Evolutionary conservation across 2,797 vertebrate genomes (phyloP).

Genomic region (Acridotheres tristis): DNA sequence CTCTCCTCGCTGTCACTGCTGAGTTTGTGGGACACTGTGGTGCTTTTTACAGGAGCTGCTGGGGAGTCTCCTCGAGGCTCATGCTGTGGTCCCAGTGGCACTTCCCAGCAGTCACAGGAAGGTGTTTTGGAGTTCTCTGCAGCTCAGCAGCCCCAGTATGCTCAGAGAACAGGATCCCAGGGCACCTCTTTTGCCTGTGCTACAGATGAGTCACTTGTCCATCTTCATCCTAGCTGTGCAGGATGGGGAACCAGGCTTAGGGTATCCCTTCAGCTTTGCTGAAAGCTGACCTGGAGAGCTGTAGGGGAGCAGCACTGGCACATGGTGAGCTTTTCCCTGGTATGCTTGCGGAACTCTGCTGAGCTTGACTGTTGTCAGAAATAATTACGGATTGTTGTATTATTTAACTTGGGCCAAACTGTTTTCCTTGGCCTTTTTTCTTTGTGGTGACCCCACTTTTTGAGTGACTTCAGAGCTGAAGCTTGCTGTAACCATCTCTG

Average conservation of each 20-base stretch:
- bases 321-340: background rate
- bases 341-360: background rate
- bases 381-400: background rate
- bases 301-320: background rate
- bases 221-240: background rate
- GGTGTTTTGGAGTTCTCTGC: background rate
- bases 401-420: background rate
- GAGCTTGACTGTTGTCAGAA: background rate
- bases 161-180: background rate
- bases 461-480: background rate
- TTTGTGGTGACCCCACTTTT: background rate
- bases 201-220: background rate
- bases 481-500: background rate
- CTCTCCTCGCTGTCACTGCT: rapidly evolving
- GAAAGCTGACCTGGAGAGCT: background rate
- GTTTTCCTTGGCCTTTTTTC: background rate
- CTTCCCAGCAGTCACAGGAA: background rate
- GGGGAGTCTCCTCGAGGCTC: rapidly evolving
- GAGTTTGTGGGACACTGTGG: background rate
- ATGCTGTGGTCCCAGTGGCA: rapidly evolving
- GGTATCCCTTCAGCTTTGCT: background rate
- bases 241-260: background rate
- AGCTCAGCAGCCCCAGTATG: background rate
- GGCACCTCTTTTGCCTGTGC: background rate
- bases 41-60: background rate